Evolutionary conservation across 2,113 vertebrate species (phyloP).

Genomic region (Rattus norvegicus): DNA sequence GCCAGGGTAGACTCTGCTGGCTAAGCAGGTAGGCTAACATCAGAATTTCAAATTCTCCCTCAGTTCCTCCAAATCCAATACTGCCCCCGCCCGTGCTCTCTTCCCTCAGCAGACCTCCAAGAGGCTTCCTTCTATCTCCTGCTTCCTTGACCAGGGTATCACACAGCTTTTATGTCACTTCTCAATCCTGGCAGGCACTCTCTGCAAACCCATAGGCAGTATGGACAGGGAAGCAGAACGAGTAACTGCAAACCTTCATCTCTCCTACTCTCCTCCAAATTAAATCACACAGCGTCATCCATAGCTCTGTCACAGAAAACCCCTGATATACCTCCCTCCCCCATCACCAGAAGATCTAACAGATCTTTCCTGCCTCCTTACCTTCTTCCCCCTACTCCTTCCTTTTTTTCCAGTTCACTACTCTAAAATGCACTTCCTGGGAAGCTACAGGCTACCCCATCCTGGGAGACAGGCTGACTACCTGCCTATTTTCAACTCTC

Average conservation of each 20-base stretch:
- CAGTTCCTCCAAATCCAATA: neutral
- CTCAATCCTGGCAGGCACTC: neutral
- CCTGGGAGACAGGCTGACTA: neutral
- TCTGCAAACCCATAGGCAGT: neutral
- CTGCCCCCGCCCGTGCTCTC: neutral
- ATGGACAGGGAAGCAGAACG: neutral
- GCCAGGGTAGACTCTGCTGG: neutral
- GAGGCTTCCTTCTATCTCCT: neutral
- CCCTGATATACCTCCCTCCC: too few species aligned
- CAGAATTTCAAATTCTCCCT: neutral
- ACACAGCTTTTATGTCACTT: neutral
- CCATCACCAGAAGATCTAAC: neutral
- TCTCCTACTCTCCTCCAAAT: neutral
- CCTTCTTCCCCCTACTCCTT: neutral
- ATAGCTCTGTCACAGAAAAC: neutral
- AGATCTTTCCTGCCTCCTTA: neutral
- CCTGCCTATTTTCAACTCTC: neutral
- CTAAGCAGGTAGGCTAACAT: neutral
- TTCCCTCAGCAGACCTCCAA: neutral
- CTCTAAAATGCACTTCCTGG: neutral
- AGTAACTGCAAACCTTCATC: neutral
- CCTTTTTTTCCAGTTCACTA: neutral
- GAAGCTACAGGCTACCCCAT: neutral
- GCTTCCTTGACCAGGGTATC: neutral
- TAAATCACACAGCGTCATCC: neutral